Evolutionary conservation across 2,113 vertebrate species (phyloP).

Genomic region (Silurus asotus): DNA sequence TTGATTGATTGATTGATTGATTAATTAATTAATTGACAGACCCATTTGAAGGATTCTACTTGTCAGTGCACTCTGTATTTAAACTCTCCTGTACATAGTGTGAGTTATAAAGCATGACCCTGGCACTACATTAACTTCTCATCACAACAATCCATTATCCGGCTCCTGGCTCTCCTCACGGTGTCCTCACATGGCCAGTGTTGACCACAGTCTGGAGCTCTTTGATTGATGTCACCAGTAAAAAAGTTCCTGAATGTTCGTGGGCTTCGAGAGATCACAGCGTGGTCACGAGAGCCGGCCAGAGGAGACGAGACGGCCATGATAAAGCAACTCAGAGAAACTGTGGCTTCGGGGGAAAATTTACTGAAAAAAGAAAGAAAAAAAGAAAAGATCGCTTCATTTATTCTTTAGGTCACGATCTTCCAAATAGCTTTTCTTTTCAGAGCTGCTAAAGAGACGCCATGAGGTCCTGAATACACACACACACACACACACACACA

Average conservation of each 20-base stretch:
- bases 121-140: neutral
- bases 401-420: neutral
- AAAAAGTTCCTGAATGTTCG: slow-evolving; percentile 21
- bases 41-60: neutral
- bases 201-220: slow-evolving; percentile 14
- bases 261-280: slow-evolving; percentile 5
- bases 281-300: slow-evolving; percentile 11
- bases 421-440: neutral
- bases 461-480: neutral
- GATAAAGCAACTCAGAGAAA: slow-evolving; percentile 13
- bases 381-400: slow-evolving; percentile 6
- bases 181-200: slow-evolving; percentile 21
- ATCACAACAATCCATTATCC: neutral
- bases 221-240: slow-evolving; percentile 32
- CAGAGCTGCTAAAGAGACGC: neutral
- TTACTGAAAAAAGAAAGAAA: neutral
- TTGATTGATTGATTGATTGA: neutral
- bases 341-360: slow-evolving; percentile 27
- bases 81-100: neutral
- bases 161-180: neutral
- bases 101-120: neutral
- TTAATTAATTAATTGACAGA: neutral
- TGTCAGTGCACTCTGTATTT: neutral
- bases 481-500: neutral
- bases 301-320: slow-evolving; percentile 26